Evolutionary conservation across 2,113 vertebrate genomes (phyloP), one percentile per base, ranked within the genome.

Genomic region (Corapipo altera): DNA sequence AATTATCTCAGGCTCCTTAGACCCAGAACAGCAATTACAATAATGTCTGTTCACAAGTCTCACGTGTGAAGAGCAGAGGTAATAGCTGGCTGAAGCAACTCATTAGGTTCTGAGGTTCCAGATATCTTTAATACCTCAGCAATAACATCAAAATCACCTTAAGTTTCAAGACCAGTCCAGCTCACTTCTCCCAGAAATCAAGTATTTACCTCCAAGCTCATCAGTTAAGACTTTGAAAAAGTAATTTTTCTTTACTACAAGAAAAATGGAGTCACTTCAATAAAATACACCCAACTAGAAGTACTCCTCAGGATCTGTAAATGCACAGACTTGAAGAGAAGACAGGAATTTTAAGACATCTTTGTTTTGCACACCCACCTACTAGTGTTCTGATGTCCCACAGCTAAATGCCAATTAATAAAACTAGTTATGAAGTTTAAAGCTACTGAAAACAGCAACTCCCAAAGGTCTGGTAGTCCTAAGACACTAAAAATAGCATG

Each of bases 401-500:
- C 43, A 82, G 55, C 75, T 81, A 85, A 91, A 81, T 74, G 69
- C 12, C 85, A 93, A 62, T 54, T 79, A 90, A 72, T 75, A 76
- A 80, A 95, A 93, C 48, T 22, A 78, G 51, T 67, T 67, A 44
- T 8, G 11, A 91, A 86, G 73, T 67, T 72, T 91, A 86, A 88
- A 71, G 54, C 62, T 71, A 82, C 43, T 85, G 72, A 69, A 70
- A 94, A 87, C 58, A 74, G 74, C 58, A 86, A 90, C 18, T 51
- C 37, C 64, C 89, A 21, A 69, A 87, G 49, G 59, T 30, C 70
- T 46, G 58, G n/a, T 73, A 88, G 52, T 9, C 52, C 43, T 75
- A 48, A 46, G 37, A n/a, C 62, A 65, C 93, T 96, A 96, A 97
- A 97, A 96, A 97, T 96, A 97, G 92, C 89, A 43, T 23, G 83